Conservation (phyloP, 2,113 vertebrate species). For the Callipepla squamata region DNA sequence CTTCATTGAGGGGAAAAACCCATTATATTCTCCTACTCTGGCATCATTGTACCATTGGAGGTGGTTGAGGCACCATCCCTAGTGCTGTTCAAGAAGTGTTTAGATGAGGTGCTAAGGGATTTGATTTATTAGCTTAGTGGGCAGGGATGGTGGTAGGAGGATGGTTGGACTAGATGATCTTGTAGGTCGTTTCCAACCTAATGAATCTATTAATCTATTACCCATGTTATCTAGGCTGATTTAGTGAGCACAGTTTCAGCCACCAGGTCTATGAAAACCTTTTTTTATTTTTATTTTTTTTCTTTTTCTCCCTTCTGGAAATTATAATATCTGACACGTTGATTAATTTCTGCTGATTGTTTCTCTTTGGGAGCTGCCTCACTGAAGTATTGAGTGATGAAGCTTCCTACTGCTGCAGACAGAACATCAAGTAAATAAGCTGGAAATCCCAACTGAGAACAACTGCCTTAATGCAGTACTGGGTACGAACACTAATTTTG, state of each 20-base stretch:
- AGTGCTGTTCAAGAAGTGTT: too few relatives aligned
- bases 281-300: not conserved
- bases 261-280: not conserved
- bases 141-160: too few relatives aligned
- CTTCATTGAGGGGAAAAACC: not conserved
- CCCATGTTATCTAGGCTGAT: not conserved
- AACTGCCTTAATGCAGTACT: not conserved
- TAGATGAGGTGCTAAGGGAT: too few relatives aligned
- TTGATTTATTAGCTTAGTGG: too few relatives aligned
- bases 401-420: not conserved
- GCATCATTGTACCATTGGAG: too few relatives aligned
- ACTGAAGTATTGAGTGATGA: not conserved
- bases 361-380: not conserved
- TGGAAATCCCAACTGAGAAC: not conserved
- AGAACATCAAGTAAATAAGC: not conserved
- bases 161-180: too few relatives aligned
- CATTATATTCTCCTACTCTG: not conserved
- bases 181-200: too few relatives aligned
- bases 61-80: too few relatives aligned
- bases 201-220: not conserved
- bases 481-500: not conserved
- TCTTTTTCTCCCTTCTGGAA: not conserved
- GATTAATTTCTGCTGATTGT: not conserved
- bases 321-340: not conserved
- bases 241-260: not conserved